Percentiles rank a stretch among this genome's conserved stretches.
Conservation (phyloP, 1,140 invertebrate species). For the Cydia pomonella region DNA sequence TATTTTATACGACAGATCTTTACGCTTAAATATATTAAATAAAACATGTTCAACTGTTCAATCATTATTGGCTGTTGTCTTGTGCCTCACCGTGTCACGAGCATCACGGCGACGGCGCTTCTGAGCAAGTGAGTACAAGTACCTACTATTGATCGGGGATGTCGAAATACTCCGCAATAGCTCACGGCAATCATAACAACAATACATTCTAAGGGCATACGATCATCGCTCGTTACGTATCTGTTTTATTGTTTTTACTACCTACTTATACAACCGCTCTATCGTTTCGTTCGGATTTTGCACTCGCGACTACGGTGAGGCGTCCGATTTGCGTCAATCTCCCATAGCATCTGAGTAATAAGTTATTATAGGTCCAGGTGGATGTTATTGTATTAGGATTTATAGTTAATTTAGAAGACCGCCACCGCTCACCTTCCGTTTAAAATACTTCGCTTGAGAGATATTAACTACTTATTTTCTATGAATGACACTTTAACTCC, state of each 20-base stretch:
- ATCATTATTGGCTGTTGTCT: neutral
- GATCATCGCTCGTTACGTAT: slow-evolving; percentile 42
- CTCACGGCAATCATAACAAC: slow-evolving; percentile 5
- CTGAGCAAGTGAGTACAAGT: slow-evolving; percentile 4
- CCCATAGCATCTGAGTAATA: slow-evolving; percentile 47
- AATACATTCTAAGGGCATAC: slow-evolving; percentile 41
- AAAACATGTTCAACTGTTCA: neutral
- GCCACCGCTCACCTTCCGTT: slow-evolving; percentile 39
- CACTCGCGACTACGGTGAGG: slow-evolving; percentile 44
- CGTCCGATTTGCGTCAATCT: slow-evolving; percentile 53
- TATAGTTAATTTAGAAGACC: slow-evolving; percentile 48
- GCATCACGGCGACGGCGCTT: neutral
- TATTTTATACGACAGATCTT: no score
- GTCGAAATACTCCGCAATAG: slow-evolving; percentile 26
- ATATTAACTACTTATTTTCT: no score
- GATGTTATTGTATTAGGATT: slow-evolving; percentile 35
- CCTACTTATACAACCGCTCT: slow-evolving; percentile 41
- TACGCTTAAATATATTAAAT: no score
- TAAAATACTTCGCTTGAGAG: no score
- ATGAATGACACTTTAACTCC: no score
- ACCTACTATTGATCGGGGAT: slow-evolving; percentile 16
- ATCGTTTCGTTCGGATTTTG: slow-evolving; percentile 41
- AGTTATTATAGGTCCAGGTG: slow-evolving; percentile 45
- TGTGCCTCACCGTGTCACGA: neutral
- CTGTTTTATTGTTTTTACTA: slow-evolving; percentile 41